Evolutionary conservation across 2,113 vertebrate species (phyloP).

Genomic region (Cairina moschata): DNA sequence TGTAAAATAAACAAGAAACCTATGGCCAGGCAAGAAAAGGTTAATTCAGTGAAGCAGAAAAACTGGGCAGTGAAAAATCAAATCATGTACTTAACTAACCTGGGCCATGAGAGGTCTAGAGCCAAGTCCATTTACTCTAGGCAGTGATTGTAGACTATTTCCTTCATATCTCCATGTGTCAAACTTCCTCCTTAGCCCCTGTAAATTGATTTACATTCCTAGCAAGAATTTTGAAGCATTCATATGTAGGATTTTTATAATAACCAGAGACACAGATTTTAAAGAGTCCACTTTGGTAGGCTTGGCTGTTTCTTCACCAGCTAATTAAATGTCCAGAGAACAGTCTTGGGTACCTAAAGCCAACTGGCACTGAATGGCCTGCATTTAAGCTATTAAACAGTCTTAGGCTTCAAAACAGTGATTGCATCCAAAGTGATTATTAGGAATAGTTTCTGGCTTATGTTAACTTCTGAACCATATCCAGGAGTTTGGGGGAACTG

Average conservation of each 20-base stretch:
- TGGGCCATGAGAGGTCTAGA: background rate
- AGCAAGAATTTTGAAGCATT: background rate
- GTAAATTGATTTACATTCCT: background rate
- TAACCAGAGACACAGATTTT: background rate
- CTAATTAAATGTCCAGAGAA: constrained; percentile 34
- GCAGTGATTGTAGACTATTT: background rate
- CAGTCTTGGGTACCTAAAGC: background rate
- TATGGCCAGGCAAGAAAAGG: background rate
- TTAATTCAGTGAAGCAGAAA: background rate
- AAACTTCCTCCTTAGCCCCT: background rate
- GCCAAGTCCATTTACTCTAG: background rate
- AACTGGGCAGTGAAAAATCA: background rate
- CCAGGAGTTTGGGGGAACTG: background rate
- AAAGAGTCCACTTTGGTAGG: background rate
- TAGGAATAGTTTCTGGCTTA: background rate
- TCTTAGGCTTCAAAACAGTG: constrained; percentile 37
- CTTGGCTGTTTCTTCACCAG: background rate
- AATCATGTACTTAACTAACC: background rate
- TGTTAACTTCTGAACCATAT: background rate
- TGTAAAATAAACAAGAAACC: background rate
- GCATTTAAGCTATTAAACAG: constrained; percentile 19
- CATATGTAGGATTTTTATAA: background rate
- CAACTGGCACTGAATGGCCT: constrained; percentile 33
- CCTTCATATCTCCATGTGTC: background rate
- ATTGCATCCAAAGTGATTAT: background rate